These are phyloP conservation scores for Sturmia bella DNA, from an alignment of 2,888 invertebrate genomes.

Conservation along the genomic window DNA sequence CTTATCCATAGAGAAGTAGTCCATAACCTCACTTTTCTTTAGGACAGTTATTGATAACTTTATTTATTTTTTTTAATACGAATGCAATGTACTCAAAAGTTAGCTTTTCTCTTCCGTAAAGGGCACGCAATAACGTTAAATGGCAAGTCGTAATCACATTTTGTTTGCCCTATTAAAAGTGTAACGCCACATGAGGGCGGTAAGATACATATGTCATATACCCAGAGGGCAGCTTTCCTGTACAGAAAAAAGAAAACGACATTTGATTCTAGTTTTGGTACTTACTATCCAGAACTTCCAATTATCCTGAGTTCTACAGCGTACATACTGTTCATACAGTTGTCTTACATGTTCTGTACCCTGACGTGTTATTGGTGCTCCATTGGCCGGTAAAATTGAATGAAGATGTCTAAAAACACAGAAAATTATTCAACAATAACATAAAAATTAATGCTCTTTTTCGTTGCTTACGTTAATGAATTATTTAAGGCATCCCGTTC, in stretches of 20 bases:
- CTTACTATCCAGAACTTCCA: slow-evolving; percentile 99
- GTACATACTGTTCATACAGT: slow-evolving; percentile 96
- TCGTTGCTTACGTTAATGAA: slow-evolving; percentile 88
- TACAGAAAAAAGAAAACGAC: not conserved
- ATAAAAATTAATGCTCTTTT: not conserved
- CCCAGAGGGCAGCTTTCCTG: no score
- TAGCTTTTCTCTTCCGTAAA: no score
- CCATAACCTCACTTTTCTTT: not conserved
- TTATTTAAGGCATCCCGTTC: slow-evolving; percentile 95
- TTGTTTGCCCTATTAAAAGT: no score
- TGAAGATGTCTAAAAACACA: slow-evolving; percentile 90
- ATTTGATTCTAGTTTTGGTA: slow-evolving; percentile 15
- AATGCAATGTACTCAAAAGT: no score
- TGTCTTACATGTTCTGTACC: slow-evolving; percentile 95
- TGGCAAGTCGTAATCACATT: no score
- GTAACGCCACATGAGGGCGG: no score
- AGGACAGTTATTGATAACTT: no score
- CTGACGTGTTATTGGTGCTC: slow-evolving; percentile 95
- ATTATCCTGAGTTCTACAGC: slow-evolving; percentile 91
- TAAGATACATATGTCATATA: no score
- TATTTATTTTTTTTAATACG: no score
- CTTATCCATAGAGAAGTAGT: no score
- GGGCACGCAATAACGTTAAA: no score
- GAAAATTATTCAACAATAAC: not conserved
- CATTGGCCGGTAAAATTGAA: slow-evolving; percentile 96